Conservation (phyloP, 2,888 invertebrate genomes). For the Lagria hirta region DNA sequence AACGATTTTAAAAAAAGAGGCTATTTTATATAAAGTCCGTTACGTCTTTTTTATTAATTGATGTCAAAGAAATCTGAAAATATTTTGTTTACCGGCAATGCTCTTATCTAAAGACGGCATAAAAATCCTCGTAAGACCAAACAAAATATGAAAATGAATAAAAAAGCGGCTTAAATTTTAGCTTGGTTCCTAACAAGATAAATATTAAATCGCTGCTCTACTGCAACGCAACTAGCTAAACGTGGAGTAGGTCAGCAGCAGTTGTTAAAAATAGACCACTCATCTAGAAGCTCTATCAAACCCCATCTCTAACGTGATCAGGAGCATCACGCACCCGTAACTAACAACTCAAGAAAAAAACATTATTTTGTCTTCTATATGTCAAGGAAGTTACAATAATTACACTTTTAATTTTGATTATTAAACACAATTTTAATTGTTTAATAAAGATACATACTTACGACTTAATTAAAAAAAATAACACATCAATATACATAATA, state of each 20-base stretch:
- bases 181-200: conserved; percentile 2
- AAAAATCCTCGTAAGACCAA: conserved; percentile 1
- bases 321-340: conserved; percentile 2
- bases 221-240: conserved; percentile 2
- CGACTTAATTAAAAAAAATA: too few species aligned
- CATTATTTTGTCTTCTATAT: conserved; percentile 1
- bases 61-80: conserved; percentile 2
- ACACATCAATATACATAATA: too few species aligned
- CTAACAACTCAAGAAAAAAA: conserved; percentile 1
- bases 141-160: conserved; percentile 3
- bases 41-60: conserved; percentile 3
- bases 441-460: neutral
- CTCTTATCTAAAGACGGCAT: neutral
- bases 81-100: too few species aligned
- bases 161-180: conserved; percentile 1
- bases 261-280: conserved; percentile 6
- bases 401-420: neutral
- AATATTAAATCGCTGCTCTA: conserved; percentile 1
- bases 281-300: conserved; percentile 5
- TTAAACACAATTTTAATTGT: conserved; percentile 1
- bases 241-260: conserved; percentile 1
- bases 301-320: conserved; percentile 3
- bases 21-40: too few species aligned
- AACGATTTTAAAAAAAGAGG: too few species aligned
- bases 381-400: conserved; percentile 1